Base-by-base conservation (phyloP, 2,113 vertebrate species). In the Pseudorasbora parva region DNA sequence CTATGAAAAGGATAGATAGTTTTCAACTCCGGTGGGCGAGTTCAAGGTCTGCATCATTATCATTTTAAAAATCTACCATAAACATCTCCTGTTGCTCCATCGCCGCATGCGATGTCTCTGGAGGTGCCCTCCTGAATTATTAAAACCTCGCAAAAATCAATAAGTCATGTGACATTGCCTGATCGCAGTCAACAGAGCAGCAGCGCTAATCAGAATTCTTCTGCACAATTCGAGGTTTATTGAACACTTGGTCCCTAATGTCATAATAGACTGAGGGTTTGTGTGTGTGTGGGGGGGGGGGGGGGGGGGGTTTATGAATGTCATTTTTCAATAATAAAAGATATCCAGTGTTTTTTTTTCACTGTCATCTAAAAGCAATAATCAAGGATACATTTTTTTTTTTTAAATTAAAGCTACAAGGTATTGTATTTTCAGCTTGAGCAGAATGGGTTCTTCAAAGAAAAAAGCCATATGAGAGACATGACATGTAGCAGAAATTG, bases 131-230 rank as follows among this genome's bases (percentile, higher is more conserved):
- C 27, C 60, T 73, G 43, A 78, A 78, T 78, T 62, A 78, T 78
- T 62, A 62, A 78, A 62, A 19, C 57, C 2, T 27, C 9, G 4
- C 7, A 11, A 62, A 37, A 21, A 92, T 91, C 86, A 91, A 93
- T 93, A 93, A 93, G 30, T 93, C 88, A 93, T 89, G 87, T 80
- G 82, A 84, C 49, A 85, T 57, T 81, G 10, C 43, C n/a, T n/a
- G n/a, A 45, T 79, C 43, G 47, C 81, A 73, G 73, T 82, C 77
- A 82, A 64, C 68, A 57, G 72, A 74, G 25, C 82, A 72, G 30
- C 77, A 80, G 45, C 81, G 60, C 59, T 62, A 19, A 78, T 78
- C 76, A 45, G 8, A 23, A 62, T 78, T 62, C n/a, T 4, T 21
- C 41, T 47, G 14, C 47, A 30, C 7, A 14, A 27, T 27, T 5